Evolutionary conservation across 2,113 vertebrate genomes (phyloP), one percentile per base, ranked within the genome.

Genomic region (Deroptyus accipitrinus): DNA sequence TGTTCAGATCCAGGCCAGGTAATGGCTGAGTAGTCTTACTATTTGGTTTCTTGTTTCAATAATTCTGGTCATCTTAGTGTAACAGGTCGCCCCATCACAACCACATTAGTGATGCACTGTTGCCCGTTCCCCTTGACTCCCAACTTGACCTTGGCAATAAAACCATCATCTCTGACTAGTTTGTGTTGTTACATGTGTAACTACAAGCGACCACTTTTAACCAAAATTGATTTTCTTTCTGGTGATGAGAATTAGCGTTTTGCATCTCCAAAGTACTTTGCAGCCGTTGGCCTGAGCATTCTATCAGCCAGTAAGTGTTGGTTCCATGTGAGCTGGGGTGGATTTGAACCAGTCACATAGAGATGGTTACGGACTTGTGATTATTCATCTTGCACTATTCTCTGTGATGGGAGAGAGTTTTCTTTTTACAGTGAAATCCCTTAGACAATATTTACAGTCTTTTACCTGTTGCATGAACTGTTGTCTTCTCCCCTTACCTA

Each of bases 161-260:
- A 87, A 13, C 81, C 23, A 66, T 76, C 14, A 33, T 11, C 84
- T 91, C 59, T 77, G 54, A 72, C 84, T 85, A n/a, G 78, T 80
- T 73, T 44, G 39, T 87, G 52, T 82, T 54, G 51, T 55, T 94
- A 72, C 27, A n/a, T 30, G 14, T 94, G 82, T 44, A 78, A 72
- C 61, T 77, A 77, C 64, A 91, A 64, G 70, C 68, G 66, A 49
- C 63, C 20, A 76, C 49, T 78, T 92, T 35, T 81, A 76, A 86
- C 77, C 51, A 75, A 70, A 83, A 75, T 68, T 46, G 16, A 39
- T 92, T 92, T 86, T 69, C 81, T 87, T 85, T 94, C 59, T 93
- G 59, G 11, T 64, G n/a, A 2, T 69, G 75, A 86, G 63, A 94
- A 57, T 88, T 67, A 74, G 82, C 54, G 10, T 55, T 95, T 69